A percentile compares a stretch with the other conserved stretches of the same genome.
These are phyloP conservation scores for Lagocephalus sceleratus DNA, from an alignment of 2,797 vertebrate species.

Conservation along the genomic window DNA sequence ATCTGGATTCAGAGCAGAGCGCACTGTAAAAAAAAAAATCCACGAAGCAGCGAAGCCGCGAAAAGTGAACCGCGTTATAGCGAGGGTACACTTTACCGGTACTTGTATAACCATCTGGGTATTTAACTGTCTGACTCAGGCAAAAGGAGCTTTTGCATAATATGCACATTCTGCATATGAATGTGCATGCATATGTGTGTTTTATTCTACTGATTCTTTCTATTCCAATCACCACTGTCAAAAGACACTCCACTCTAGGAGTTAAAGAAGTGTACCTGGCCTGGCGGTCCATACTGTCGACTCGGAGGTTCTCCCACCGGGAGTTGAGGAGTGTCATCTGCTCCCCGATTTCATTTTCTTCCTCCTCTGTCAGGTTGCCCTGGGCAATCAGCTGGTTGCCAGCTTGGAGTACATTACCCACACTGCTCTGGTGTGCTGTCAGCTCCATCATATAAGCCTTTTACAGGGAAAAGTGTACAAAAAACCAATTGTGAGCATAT, in stretches of 20 bases:
- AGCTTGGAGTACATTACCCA: conserved; percentile 92
- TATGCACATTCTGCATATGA: background rate
- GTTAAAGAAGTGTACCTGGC: conserved; percentile 75
- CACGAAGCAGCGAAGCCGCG: too few species aligned
- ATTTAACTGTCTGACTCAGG: background rate
- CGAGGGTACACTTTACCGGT: too few species aligned
- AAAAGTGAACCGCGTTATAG: too few species aligned
- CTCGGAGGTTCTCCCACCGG: conserved; percentile 91
- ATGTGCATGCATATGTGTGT: background rate
- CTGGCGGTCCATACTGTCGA: conserved; percentile 96
- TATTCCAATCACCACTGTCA: background rate
- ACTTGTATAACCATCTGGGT: too few species aligned
- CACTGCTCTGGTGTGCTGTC: conserved; percentile 95
- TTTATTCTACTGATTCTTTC: too few species aligned
- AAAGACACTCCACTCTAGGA: background rate
- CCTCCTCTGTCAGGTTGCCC: conserved; percentile 88
- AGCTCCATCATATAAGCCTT: conserved; percentile 97
- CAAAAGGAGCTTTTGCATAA: too few species aligned
- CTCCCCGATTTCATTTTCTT: conserved; percentile 94
- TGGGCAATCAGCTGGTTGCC: conserved; percentile 94
- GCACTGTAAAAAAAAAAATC: too few species aligned
- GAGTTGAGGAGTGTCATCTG: conserved; percentile 96
- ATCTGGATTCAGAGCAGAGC: too few species aligned
- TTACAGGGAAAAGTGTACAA: background rate
- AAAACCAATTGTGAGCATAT: background rate